phyloP scores from a whole-genome alignment of 2,888 invertebrate genomes.

The Oscheius sp. region DNA sequence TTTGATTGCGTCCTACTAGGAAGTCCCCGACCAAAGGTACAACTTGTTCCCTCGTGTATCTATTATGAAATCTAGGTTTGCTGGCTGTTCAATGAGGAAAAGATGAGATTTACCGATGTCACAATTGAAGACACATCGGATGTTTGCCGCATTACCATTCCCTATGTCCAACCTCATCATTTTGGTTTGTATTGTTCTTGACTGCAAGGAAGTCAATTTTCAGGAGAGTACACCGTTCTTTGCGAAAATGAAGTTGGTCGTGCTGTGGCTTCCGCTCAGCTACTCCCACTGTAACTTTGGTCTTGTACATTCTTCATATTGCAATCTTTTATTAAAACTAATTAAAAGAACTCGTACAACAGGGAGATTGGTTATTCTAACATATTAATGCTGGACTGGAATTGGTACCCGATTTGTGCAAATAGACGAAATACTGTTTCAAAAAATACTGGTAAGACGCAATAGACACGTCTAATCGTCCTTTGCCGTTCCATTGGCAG shows the following conservation, averaged over 20 bases:
- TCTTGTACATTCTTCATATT: background rate
- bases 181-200: slow-evolving; percentile 49
- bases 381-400: slow-evolving; percentile 12
- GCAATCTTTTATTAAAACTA: slow-evolving; percentile 16
- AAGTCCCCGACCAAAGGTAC: slow-evolving; percentile 69
- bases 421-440: slow-evolving; percentile 15
- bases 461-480: slow-evolving; percentile 6
- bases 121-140: slow-evolving; percentile 69
- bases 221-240: slow-evolving; percentile 58
- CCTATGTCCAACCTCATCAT: slow-evolving; percentile 70
- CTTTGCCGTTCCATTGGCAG: slow-evolving; percentile 7
- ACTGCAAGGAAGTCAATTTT: background rate
- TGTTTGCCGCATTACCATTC: slow-evolving; percentile 71
- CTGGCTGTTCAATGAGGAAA: slow-evolving; percentile 73
- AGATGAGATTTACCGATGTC: slow-evolving; percentile 69
- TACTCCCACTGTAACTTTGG: slow-evolving; percentile 42
- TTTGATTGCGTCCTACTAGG: slow-evolving; percentile 73
- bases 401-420: slow-evolving; percentile 20
- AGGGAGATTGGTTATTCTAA: slow-evolving; percentile 22
- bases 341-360: slow-evolving; percentile 29
- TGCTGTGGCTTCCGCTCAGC: slow-evolving; percentile 55
- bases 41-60: background rate
- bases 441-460: slow-evolving; percentile 12
- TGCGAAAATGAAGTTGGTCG: slow-evolving; percentile 64
- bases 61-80: slow-evolving; percentile 57